Base-by-base conservation (phyloP, 2,797 vertebrate genomes). In the Macropodus opercularis region DNA sequence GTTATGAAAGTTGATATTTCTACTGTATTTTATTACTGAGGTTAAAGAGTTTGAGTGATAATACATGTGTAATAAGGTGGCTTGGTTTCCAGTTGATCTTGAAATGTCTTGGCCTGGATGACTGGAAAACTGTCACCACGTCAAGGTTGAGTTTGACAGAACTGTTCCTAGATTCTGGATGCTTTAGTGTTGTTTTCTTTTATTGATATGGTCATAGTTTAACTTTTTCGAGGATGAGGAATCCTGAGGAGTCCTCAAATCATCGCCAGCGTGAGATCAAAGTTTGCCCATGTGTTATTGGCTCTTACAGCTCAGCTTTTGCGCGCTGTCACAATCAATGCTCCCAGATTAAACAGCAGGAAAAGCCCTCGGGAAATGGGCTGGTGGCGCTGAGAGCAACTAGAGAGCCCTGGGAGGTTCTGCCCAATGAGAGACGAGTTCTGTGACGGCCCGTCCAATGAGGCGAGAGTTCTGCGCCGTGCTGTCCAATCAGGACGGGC, bases 401-500 rank as follows among this genome's bases (percentile, higher is more conserved):
- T 78, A 55, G 62, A 56, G 17, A 27, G 38, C n/a, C 26, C 36
- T 0, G 9, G 41, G 7, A 8, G 8, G 29, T 24, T 31, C 39
- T 27, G 50, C 41, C 91, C 90, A 92, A 92, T 88, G 50, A 71
- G 48, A 72, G n/a, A 3, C 13, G 44, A 23, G 38, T 26, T 40
- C 31, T 19, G 15, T 14, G 0, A 10, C 1, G 13, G 15, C 14
- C 32, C 7, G 32, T 24, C 81, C 78, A 81, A 81, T 81, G 4
- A 76, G 22, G 73, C 39, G 2, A 5, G n/a, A 21, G 54, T 40
- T 55, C 34, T 12, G 44, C 3, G 3, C 3, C 0, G 4, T 11
- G 3, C 14, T 19, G 62, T 39, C 92, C 90, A 93, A 93, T 90
- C 85, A 79, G 71, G 72, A 24, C 18, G 13, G 57, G 29, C 1